Evolutionary conservation across 2,888 invertebrate genomes (phyloP), one percentile per base, ranked within the genome.

Genomic region (Aleiodes testaceus): DNA sequence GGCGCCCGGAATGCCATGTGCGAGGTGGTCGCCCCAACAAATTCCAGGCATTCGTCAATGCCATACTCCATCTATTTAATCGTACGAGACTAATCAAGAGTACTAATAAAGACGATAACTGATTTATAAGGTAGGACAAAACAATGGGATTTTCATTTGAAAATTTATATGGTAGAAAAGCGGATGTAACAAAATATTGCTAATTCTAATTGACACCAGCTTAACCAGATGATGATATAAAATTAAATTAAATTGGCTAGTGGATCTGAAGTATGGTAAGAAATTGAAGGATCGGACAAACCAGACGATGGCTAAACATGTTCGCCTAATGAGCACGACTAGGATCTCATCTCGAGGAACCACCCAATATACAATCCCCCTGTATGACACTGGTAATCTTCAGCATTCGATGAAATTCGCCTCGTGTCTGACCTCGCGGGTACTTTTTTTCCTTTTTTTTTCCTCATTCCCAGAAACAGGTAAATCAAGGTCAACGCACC

Each of bases 181-280:
- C 30, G 64, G 14, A 18, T 36, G 18, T n/a, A 61, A n/a, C 52
- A 66, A 26, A 72, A 59, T 71, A 63, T n/a, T n/a, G n/a, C n/a
- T n/a, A n/a, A n/a, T n/a, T n/a, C 73, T 77, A 4, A 81, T 81
- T 84, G 83, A 84, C 82, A 79, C 74, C 78, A 75, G 80, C 81
- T 84, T 82, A 82, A 84, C 79, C 78, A 79, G 80, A 84, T 84
- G 84, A 84, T 79, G 80, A n/a, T n/a, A 80, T 75, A 1, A 79
- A 83, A 85, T 84, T 81, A 79, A 83, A 84, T 82, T 80, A 79
- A 78, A 79, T 36, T 36, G 36, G 36, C 36, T 9, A 36, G 36
- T 36, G 7, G 36, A 36, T 36, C 36, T 36, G 36, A 36, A 36
- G 9, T 9, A 11, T 36, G 9, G 36, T 9, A 7, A 16, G 20